Evolutionary conservation across 37 sponge, comb jelly and placozoan species (phyloP).

Genomic region (Cladorhizidae sp.): DNA sequence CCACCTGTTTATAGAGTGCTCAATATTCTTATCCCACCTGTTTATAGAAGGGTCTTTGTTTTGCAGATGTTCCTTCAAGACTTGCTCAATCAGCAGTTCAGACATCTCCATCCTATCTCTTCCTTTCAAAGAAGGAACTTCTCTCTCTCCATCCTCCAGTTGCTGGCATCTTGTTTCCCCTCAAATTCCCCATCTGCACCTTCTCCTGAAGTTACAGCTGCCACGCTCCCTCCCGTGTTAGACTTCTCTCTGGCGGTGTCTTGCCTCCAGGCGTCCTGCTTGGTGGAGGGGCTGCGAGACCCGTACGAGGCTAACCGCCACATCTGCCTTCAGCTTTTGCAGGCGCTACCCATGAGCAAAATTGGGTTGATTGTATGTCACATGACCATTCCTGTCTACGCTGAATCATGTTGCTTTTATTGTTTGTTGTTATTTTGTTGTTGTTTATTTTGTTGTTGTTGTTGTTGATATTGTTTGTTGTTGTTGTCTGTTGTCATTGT

Average conservation of each 20-base stretch:
- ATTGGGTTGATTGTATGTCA: conserved; percentile 22
- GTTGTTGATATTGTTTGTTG: not conserved
- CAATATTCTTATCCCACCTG: not conserved
- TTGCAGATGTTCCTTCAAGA: conserved; percentile 54
- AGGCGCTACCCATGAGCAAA: conserved; percentile 8
- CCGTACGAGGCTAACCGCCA: conserved; percentile 52
- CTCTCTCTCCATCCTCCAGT: conserved; percentile 47
- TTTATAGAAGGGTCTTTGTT: not conserved
- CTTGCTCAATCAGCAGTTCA: conserved; percentile 45
- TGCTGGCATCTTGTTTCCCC: conserved; percentile 10
- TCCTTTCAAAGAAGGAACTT: conserved; percentile 69
- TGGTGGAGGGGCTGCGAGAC: conserved; percentile 43
- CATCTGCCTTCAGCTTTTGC: conserved; percentile 42
- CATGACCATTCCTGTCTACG: not conserved
- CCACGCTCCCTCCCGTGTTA: conserved; percentile 12
- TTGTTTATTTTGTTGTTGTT: no score
- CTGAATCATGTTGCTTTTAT: no score
- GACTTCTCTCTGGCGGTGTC: conserved; percentile 39
- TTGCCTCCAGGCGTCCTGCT: not conserved
- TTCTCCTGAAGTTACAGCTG: not conserved
- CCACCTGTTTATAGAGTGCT: not conserved
- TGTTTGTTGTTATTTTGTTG: no score
- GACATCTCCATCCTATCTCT: conserved; percentile 54
- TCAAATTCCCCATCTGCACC: not conserved
- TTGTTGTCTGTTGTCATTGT: not conserved